Conservation (phyloP, 2,888 invertebrate species). For the Apoda limacodes region DNA sequence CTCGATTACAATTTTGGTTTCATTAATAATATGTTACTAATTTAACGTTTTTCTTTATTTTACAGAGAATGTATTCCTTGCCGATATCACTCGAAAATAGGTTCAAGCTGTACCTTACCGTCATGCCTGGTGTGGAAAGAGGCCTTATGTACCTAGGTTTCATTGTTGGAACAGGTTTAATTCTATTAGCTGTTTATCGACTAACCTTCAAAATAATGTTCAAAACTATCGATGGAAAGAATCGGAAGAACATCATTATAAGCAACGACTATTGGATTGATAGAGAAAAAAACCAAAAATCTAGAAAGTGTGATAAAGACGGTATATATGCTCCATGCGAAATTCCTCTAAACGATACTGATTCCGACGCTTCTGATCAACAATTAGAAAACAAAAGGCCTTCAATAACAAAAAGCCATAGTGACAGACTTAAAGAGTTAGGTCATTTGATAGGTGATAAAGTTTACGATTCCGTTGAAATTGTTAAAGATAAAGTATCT, state of each 20-base stretch:
- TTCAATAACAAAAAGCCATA: constrained; percentile 28
- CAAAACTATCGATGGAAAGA: constrained; percentile 32
- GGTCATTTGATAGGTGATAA: constrained; percentile 39
- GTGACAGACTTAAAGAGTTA: constrained; percentile 40
- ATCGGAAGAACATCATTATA: constrained; percentile 28
- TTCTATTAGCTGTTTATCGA: constrained; percentile 58
- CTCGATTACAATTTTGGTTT: too few species aligned
- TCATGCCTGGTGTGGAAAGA: constrained; percentile 74
- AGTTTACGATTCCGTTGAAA: constrained; percentile 46
- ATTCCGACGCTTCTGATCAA: constrained; percentile 32
- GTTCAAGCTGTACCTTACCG: constrained; percentile 80
- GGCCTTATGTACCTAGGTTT: constrained; percentile 67
- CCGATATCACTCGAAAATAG: constrained; percentile 72
- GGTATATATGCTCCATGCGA: constrained; percentile 52
- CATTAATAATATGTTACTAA: too few species aligned
- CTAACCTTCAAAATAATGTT: constrained; percentile 59
- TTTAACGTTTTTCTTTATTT: constrained; percentile 27
- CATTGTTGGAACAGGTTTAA: constrained; percentile 57
- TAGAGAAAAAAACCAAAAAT: constrained; percentile 21
- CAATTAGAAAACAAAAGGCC: constrained; percentile 27
- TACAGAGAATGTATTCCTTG: constrained; percentile 77
- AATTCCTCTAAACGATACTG: constrained; percentile 39
- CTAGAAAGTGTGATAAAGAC: constrained; percentile 21
- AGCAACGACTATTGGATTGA: too few species aligned
- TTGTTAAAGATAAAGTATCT: constrained; percentile 35